Evolutionary conservation across 2,888 invertebrate species (phyloP).

Genomic region (Drosophila helvetica): DNA sequence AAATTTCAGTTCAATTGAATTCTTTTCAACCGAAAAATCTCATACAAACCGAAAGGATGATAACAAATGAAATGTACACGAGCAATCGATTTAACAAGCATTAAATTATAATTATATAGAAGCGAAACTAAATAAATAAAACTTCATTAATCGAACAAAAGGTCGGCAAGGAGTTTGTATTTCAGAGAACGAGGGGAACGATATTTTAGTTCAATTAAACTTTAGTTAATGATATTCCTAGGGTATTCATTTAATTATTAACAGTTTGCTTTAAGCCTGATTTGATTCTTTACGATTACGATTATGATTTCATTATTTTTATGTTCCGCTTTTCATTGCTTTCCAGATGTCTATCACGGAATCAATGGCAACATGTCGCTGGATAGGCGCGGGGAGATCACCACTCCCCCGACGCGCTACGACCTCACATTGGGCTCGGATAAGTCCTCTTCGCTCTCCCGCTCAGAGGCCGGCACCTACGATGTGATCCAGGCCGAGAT

Average conservation of each 20-base stretch:
- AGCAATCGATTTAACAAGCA: constrained; percentile 67
- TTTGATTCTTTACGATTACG: not conserved
- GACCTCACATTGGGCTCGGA: constrained; percentile 83
- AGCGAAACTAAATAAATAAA: constrained; percentile 74
- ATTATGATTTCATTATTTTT: constrained; percentile 30
- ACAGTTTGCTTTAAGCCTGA: not conserved
- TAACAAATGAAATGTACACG: constrained; percentile 49
- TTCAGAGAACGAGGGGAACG: not conserved
- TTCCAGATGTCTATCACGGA: constrained; percentile 82
- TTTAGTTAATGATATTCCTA: not conserved
- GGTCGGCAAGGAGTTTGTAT: constrained; percentile 19
- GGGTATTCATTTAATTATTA: not conserved
- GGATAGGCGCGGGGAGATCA: constrained; percentile 82
- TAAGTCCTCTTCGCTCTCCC: constrained; percentile 83
- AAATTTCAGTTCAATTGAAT: constrained; percentile 40
- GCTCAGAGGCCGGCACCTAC: constrained; percentile 84
- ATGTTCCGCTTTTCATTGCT: not conserved
- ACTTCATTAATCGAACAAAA: constrained; percentile 76
- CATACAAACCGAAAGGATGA: constrained; percentile 25
- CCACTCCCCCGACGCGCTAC: constrained; percentile 79
- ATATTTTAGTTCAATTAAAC: constrained; percentile 7
- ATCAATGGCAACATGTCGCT: constrained; percentile 84
- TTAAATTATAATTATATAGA: constrained; percentile 69
- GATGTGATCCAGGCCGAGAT: constrained; percentile 83
- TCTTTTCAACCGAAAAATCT: constrained; percentile 21